Evolutionary conservation across 2,797 vertebrate species (phyloP), one percentile per base, ranked within the genome.

Genomic region (Leptatherina wallacei): DNA sequence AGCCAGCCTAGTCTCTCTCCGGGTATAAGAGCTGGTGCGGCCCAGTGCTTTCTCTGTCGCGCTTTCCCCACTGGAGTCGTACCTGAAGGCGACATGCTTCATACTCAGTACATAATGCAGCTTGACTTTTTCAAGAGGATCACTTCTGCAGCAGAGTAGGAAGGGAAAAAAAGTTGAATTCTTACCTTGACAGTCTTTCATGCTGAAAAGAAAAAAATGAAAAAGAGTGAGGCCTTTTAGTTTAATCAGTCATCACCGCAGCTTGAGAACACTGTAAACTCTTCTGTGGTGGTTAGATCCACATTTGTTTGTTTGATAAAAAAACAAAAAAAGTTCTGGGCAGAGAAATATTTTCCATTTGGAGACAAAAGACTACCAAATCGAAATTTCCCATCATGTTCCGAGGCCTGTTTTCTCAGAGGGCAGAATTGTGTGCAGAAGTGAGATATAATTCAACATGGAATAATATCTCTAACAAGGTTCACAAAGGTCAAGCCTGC

Each of bases 151-250:
- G 54, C 40, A 51, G 3, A 30, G 33, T 24, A 66, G 42, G 22
- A 27, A 27, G 20, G 33, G 42, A 65, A 55, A 71, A 32, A 69
- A 71, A n/a, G 35, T 32, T 18, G 40, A 68, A 78, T 64, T 60
- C 95, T 96, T 95, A 98, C 97, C 97, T 96, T 82, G 96, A 95
- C 80, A 96, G 86, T 88, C 97, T 95, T 78, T 98, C 97, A 94
- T 97, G 97, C 97, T 98, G 92, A 73, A 95, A 91, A 88, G 83
- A 59, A 88, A 58, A 55, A 88, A 74, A 95, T 90, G 89, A 80
- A 58, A 91, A 83, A 40, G 73, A 73, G 78, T 24, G 88, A 62
- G 63, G 0, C 32, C 36, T 56, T 70, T 92, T 84, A 90, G 74
- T 63, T 47, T 71, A 54, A 68, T 78, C 63, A 54, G 40, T 76